Evolutionary conservation across 2,888 invertebrate species (phyloP).

Genomic region (Orgyia antiqua): DNA sequence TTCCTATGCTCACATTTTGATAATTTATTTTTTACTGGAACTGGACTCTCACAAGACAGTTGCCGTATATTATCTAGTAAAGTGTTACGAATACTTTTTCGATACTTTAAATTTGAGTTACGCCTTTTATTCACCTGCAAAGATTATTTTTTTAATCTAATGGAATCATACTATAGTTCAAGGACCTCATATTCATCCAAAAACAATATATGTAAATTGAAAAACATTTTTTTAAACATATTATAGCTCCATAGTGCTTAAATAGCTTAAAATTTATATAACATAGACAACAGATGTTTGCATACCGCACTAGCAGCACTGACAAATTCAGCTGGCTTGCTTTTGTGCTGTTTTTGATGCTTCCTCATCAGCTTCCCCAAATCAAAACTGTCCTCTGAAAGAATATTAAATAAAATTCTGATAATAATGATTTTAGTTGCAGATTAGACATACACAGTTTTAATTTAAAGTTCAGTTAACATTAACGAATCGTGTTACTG

Average conservation of each 20-base stretch:
- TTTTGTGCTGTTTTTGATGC: slow-evolving; percentile 55
- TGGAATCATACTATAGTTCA: slow-evolving; percentile 27
- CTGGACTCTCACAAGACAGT: slow-evolving; percentile 38
- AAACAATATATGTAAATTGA: no score
- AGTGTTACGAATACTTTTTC: slow-evolving; percentile 47
- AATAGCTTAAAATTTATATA: no score
- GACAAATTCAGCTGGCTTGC: slow-evolving; percentile 49
- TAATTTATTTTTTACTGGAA: slow-evolving; percentile 25
- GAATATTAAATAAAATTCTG: neutral
- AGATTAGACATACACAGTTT: no score
- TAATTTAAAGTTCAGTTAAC: no score
- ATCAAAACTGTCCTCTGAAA: slow-evolving; percentile 59
- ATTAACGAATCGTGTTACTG: no score
- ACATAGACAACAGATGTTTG: no score
- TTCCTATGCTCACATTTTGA: slow-evolving; percentile 45
- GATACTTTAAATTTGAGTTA: slow-evolving; percentile 38
- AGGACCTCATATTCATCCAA: slow-evolving; percentile 6
- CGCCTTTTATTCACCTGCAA: slow-evolving; percentile 54
- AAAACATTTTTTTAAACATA: no score
- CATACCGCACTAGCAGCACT: slow-evolving; percentile 59
- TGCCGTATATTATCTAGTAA: slow-evolving; percentile 51
- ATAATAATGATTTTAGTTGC: no score
- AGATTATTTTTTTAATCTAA: neutral
- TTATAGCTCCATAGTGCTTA: no score
- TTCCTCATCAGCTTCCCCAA: slow-evolving; percentile 47